Evolutionary conservation across 1,140 invertebrate genomes (phyloP).

Genomic region (Drosophila repleta): DNA sequence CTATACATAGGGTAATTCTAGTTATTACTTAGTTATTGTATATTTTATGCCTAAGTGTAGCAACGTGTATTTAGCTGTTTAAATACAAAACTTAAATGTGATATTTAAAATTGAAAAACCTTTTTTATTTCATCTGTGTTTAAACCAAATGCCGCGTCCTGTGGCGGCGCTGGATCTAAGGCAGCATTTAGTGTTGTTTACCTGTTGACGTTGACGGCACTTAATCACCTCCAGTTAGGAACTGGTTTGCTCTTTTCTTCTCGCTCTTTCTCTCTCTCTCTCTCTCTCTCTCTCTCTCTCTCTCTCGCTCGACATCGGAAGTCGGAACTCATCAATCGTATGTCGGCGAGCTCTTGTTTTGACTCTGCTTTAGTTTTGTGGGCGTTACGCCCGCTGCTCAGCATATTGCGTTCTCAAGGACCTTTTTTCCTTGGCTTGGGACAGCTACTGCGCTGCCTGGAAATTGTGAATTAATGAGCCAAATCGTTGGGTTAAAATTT

Average conservation of each 20-base stretch:
- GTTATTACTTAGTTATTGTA: slow-evolving; percentile 10
- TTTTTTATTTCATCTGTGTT: slow-evolving; percentile 45
- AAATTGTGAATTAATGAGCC: slow-evolving; percentile 41
- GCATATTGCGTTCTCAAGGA: slow-evolving; percentile 35
- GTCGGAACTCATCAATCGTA: slow-evolving; percentile 79
- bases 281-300: too few relatives aligned
- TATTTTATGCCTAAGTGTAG: slow-evolving; percentile 7
- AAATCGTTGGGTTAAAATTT: not conserved
- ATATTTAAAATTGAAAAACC: slow-evolving; percentile 58
- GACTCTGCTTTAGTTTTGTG: slow-evolving; percentile 39
- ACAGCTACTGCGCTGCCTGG: slow-evolving; percentile 14
- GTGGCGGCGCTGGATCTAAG: slow-evolving; percentile 47
- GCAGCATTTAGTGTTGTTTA: slow-evolving; percentile 49
- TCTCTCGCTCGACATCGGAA: slow-evolving; percentile 56
- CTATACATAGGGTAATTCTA: slow-evolving; percentile 14
- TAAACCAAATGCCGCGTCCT: slow-evolving; percentile 66
- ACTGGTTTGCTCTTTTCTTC: slow-evolving; percentile 5
- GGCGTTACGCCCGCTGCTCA: slow-evolving; percentile 55
- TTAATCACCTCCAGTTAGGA: slow-evolving; percentile 67
- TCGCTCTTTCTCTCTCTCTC: too few relatives aligned
- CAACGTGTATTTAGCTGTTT: slow-evolving; percentile 45
- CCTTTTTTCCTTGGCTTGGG: not conserved
- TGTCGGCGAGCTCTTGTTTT: slow-evolving; percentile 59
- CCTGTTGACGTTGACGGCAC: slow-evolving; percentile 70
- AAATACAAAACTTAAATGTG: slow-evolving; percentile 68